Conservation (phyloP, 2,113 vertebrate species). For the Peromyscus californicus region DNA sequence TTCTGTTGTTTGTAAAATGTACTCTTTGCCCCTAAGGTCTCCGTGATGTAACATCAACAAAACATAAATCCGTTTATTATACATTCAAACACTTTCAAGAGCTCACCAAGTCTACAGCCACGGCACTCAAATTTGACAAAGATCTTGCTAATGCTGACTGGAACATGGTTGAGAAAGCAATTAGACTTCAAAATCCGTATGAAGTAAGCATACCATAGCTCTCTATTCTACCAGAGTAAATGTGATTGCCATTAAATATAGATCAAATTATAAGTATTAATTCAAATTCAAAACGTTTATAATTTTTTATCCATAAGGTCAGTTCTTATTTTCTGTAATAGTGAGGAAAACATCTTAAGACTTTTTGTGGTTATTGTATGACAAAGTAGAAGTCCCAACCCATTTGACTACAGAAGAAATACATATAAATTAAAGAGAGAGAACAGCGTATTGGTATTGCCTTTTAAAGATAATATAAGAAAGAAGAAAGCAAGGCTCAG, state of each 20-base stretch:
- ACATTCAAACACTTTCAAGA: conserved; percentile 84
- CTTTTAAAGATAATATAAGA: neutral
- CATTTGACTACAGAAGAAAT: neutral
- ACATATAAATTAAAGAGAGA: neutral
- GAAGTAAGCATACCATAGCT: conserved; percentile 71
- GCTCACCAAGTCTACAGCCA: conserved; percentile 75
- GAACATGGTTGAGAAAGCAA: conserved; percentile 81
- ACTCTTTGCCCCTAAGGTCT: conserved; percentile 80
- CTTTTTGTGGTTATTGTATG: neutral
- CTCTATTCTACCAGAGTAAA: conserved; percentile 34
- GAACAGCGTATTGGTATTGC: neutral
- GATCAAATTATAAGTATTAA: neutral
- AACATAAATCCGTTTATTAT: conserved; percentile 83
- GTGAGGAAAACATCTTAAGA: neutral
- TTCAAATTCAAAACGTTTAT: neutral
- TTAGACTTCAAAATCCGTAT: conserved; percentile 82
- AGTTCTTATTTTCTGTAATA: neutral
- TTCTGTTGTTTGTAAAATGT: neutral
- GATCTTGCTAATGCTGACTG: conserved; percentile 86
- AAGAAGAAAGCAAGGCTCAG: neutral
- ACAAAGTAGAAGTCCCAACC: neutral
- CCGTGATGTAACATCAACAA: conserved; percentile 83
- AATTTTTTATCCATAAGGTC: neutral
- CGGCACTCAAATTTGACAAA: conserved; percentile 85
- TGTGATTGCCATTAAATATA: neutral